Conservation (phyloP, 2,888 invertebrate species). For the Mesorhabditis sp. region DNA sequence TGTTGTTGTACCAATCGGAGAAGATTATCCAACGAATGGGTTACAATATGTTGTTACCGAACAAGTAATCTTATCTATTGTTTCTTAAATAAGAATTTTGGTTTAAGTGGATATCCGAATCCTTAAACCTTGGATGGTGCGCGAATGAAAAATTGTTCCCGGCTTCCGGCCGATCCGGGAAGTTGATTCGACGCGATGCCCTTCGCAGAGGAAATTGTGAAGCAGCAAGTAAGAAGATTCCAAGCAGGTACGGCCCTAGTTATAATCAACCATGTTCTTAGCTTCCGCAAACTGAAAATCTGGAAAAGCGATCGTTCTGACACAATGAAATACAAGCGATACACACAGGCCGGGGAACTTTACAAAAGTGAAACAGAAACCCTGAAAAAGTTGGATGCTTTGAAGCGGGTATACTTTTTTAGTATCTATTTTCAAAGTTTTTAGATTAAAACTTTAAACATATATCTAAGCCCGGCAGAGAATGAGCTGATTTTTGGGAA, state of each 20-base stretch:
- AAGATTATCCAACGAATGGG: neutral
- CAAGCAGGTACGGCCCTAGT: neutral
- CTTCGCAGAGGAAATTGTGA: neutral
- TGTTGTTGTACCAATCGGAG: constrained; percentile 2
- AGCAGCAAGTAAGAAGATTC: neutral
- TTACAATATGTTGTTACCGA: neutral
- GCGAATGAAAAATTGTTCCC: neutral
- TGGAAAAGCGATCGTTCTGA: neutral
- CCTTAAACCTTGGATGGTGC: neutral
- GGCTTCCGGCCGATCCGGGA: neutral
- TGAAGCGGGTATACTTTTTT: neutral
- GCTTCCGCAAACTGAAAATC: neutral
- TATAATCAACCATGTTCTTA: neutral
- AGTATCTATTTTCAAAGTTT: neutral
- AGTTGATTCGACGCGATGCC: neutral
- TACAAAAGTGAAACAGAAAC: constrained; percentile 5
- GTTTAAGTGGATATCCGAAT: neutral
- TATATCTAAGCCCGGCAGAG: neutral
- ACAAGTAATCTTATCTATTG: neutral
- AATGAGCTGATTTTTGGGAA: neutral
- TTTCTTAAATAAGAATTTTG: neutral
- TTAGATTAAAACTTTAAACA: neutral
- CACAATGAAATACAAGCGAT: constrained; percentile 3
- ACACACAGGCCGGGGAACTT: constrained; percentile 4
- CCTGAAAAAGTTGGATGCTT: constrained; percentile 4